phyloP scores from a whole-genome alignment of 2,797 vertebrate species.

The Taenioides sp. region DNA sequence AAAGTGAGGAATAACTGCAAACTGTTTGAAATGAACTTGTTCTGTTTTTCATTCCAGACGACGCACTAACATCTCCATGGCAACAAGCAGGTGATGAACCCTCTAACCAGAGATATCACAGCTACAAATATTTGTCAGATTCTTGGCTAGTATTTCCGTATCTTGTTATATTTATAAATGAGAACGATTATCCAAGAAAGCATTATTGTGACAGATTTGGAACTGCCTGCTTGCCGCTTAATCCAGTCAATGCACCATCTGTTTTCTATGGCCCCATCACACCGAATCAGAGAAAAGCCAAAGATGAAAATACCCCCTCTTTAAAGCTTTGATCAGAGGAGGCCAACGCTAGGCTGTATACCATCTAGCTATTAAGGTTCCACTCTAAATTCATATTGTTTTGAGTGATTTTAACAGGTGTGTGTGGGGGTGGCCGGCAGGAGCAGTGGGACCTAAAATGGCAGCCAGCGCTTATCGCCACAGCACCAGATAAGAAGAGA shows the following conservation, averaged over 20 bases:
- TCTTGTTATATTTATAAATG: constrained; percentile 17
- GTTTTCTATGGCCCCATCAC: neutral
- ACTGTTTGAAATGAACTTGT: too few species aligned
- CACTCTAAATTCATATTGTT: constrained; percentile 42
- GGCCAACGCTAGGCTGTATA: neutral
- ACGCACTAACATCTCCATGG: neutral
- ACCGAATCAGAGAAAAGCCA: neutral
- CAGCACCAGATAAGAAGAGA: constrained; percentile 69
- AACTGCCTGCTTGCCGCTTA: constrained; percentile 6
- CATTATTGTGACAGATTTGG: constrained; percentile 20
- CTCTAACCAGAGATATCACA: too few species aligned
- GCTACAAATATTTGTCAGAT: neutral
- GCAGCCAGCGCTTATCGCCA: constrained; percentile 69
- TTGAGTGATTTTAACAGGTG: constrained; percentile 27
- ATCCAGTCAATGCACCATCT: constrained; percentile 12
- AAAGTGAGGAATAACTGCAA: too few species aligned
- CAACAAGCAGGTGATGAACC: neutral
- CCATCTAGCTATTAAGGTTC: constrained; percentile 31
- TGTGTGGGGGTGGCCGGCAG: constrained; percentile 7
- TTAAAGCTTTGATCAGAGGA: constrained; percentile 24
- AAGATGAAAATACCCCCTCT: constrained; percentile 24
- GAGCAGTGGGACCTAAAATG: constrained; percentile 43
- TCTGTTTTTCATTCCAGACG: too few species aligned
- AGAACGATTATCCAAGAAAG: constrained; percentile 15
- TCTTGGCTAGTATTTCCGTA: neutral